Conservation (phyloP, 2,797 vertebrate genomes). For the Catamblyrhynchus diadema region DNA sequence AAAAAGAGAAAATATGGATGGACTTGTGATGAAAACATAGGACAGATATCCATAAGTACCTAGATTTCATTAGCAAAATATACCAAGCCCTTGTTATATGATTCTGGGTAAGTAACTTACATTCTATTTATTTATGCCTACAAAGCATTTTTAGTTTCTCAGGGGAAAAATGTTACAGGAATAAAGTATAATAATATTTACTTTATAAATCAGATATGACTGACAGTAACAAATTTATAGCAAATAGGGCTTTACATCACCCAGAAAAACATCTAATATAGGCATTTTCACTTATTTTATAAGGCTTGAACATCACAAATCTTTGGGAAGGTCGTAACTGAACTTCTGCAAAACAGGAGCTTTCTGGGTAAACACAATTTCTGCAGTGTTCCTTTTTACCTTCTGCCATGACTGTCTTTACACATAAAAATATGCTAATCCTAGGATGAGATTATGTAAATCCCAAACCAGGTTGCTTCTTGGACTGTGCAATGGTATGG, state of each 20-base stretch:
- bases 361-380: neutral
- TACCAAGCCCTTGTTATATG: neutral
- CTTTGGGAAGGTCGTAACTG: neutral
- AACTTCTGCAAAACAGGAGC: neutral
- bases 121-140: neutral
- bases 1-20: neutral
- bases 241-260: neutral
- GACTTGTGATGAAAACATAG: neutral
- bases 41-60: neutral
- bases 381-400: neutral
- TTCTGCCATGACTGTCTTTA: neutral
- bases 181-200: neutral
- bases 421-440: neutral
- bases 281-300: neutral
- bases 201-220: constrained; percentile 4
- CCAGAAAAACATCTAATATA: neutral
- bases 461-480: neutral
- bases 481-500: neutral
- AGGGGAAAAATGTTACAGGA: neutral
- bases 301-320: neutral
- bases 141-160: neutral
- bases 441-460: neutral
- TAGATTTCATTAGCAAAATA: neutral
- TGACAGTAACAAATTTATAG: neutral
- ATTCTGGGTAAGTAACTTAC: neutral